Evolutionary conservation across 2,888 invertebrate species (phyloP), one percentile per base, ranked within the genome.

Genomic region (Seira sanloemensis): DNA sequence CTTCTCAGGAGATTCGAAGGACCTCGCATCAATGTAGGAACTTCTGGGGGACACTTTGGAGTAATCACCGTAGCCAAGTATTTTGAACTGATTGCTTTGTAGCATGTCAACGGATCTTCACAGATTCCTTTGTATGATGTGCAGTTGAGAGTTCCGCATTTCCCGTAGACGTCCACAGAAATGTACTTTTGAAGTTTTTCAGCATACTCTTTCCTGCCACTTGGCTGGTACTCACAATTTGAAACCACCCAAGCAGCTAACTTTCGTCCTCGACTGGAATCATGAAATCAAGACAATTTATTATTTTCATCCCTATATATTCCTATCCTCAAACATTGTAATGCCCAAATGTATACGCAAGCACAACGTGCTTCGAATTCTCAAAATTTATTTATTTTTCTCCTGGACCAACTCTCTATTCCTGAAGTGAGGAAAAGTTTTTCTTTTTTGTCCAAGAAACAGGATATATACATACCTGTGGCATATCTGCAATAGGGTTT

Each of bases 1-100:
- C n/a, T 86, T 87, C 80, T 89, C 84, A 0, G 90, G 88, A 2
- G 88, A 86, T 2, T 86, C 66, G 77, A 90, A 91, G 24, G 90
- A 89, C 2, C 88, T 86, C 0, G 90, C 90, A 82, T 91, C 88
- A 67, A 91, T 91, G 86, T 88, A 91, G 1, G 91, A 90, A 18
- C 87, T 87, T 18, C 87, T 86, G 0, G 91, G 91, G 1, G 90
- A 88, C 2, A 90, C 78, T n/a, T 26, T 16, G 0, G 86, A 84
- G 76, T 91, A 91, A 78, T 91, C 88, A 0, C 89, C 90, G 9
- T 89, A 86, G 0, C 91, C 91, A 66, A 90, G 82, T 90, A 90
- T 21, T 89, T 85, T 71, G 71, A 54, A 19, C 78, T 86, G 5
- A 88, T 68, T 50, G 78, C 82, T 65, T 86, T 73, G 71, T 87